These are phyloP conservation scores for Cabera pusaria DNA, from an alignment of 2,888 invertebrate genomes.

Conservation along the genomic window DNA sequence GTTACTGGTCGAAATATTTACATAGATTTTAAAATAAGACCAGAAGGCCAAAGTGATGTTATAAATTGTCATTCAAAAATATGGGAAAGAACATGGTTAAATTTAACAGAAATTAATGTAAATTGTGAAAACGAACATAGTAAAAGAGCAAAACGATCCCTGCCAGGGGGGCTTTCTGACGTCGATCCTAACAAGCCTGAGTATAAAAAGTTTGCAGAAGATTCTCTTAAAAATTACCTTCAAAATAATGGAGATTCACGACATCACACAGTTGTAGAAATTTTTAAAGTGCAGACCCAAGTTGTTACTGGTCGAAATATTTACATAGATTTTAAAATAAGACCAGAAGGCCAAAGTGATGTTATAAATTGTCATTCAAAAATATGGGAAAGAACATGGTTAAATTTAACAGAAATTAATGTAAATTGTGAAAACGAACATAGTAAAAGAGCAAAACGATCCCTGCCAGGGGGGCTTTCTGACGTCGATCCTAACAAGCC, in stretches of 20 bases:
- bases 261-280: conserved; percentile 41
- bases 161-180: conserved; percentile 21
- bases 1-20: conserved; percentile 75
- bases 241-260: conserved; percentile 28
- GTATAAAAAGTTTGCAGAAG: conserved; percentile 39
- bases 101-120: conserved; percentile 36
- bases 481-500: conserved; percentile 21
- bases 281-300: conserved; percentile 63
- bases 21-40: conserved; percentile 78
- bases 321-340: conserved; percentile 78
- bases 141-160: conserved; percentile 20
- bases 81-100: conserved; percentile 32
- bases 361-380: conserved; percentile 31
- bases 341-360: conserved; percentile 63
- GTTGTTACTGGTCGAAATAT: conserved; percentile 74
- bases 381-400: conserved; percentile 34
- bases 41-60: conserved; percentile 58
- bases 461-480: conserved; percentile 18
- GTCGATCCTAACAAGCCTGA: conserved; percentile 23
- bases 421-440: conserved; percentile 34
- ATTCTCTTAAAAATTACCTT: conserved; percentile 41
- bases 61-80: conserved; percentile 32
- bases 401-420: conserved; percentile 33
- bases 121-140: conserved; percentile 30
- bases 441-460: conserved; percentile 30